Percentiles rank a stretch among this genome's conserved stretches.
These are phyloP conservation scores for Siniperca knerii DNA, from an alignment of 2,113 vertebrate species.

Conservation along the genomic window DNA sequence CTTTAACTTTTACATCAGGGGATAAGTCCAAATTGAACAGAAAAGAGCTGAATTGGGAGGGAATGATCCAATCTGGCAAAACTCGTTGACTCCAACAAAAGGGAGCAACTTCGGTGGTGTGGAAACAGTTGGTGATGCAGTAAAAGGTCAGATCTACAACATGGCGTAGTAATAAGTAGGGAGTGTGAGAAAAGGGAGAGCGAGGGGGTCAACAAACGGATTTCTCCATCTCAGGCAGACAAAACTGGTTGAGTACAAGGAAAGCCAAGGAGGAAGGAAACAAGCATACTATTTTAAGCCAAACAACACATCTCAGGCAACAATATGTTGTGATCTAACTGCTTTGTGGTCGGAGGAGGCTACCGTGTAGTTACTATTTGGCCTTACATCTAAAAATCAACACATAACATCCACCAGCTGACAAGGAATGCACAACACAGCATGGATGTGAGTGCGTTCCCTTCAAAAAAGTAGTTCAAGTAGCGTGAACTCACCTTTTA, in stretches of 20 bases:
- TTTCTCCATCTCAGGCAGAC: not conserved
- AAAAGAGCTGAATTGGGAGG: too few species aligned
- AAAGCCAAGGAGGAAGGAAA: not conserved
- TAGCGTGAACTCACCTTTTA: constrained; percentile 89
- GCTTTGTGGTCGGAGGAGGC: not conserved
- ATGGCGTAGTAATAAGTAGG: not conserved
- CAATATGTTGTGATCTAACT: not conserved
- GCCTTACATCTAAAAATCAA: not conserved
- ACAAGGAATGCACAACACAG: not conserved
- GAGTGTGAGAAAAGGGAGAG: not conserved
- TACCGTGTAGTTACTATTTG: not conserved
- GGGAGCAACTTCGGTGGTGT: not conserved
- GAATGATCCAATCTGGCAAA: not conserved
- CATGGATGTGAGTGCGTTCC: too few species aligned
- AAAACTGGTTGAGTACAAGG: not conserved
- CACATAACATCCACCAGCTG: not conserved
- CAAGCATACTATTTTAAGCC: not conserved
- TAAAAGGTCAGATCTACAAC: not conserved
- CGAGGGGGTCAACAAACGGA: not conserved
- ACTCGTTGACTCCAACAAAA: not conserved
- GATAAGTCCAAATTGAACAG: not conserved
- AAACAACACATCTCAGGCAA: not conserved
- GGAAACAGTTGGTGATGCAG: not conserved
- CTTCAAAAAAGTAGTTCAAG: too few species aligned
- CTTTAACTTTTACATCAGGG: not conserved